Evolutionary conservation across 2,888 invertebrate species (phyloP), one percentile per base, ranked within the genome.

Genomic region (Agapostemon virescens): DNA sequence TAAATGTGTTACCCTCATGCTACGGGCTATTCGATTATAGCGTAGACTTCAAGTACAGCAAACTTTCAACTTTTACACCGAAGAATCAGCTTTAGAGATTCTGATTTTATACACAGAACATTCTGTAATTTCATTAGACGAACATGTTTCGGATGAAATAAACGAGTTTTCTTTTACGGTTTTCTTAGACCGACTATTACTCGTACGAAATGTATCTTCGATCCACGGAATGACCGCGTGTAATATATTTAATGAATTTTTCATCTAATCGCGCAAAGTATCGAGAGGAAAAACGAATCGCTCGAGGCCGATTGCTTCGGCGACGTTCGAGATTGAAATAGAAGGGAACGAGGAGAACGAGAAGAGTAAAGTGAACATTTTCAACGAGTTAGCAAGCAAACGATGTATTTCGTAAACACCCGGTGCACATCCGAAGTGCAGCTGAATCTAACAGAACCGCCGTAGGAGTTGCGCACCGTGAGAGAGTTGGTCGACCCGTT

Each of bases 401-500:
- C 36, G 66, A 20, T n/a, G n/a, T 55, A 52, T 38, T 68, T 49
- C 72, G 11, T 30, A 52, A 38, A 42, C 63, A 36, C 68, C 30
- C 36, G 33, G 64, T 45, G 55, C 58, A 49, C n/a, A 55, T 23
- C n/a, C 30, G 30, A 61, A 68, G 74, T 38, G 20, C 33, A 20
- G 58, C 66, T 36, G 42, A 69, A 58, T 52, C 40, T 52, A 72
- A 23, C 64, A 71, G 70, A 72, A 42, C 15, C 58, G 33, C 72
- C 49, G 78, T 75, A 72, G 68, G 76, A 77, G 71, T 84, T 67
- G 74, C 75, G 70, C 67, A 74, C 86, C 84, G 85, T 86, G 85
- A 86, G 84, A 86, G 84, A 84, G 79, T 86, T 73, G 79, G 67
- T 36, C 83, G 77, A 81, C 81, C 68, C 79, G 77, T 75, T 71